Evolutionary conservation across 2,113 vertebrate genomes (phyloP), one percentile per base, ranked within the genome.

Genomic region (Clarias magur): DNA sequence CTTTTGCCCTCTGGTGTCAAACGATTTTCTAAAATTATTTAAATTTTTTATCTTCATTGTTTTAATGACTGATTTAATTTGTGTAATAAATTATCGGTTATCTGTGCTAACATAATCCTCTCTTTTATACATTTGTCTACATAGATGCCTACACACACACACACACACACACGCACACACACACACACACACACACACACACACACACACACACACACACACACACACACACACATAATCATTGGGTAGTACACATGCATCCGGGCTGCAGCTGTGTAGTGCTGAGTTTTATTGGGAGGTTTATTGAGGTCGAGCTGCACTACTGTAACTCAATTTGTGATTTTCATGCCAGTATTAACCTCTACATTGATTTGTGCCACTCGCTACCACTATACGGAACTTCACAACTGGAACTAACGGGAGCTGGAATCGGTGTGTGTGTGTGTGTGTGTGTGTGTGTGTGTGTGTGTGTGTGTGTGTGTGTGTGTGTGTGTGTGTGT

Each of bases 271-370:
- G 90, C 91, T 90, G 88, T 82, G 87, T 83, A 88, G 89, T 88
- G 6, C 70, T 86, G 13, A 19, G 84, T 87, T 92, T 88, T 82
- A 91, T 91, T 91, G 84, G 85, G 34, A 84, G 87, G 82, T 91
- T 93, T 91, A 90, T 84, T 92, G 80, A 86, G 91, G 89, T 93
- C 87, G 88, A 62, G 63, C 63, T 56, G 87, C 70, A 62, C 67
- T 80, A 83, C 80, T 89, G 86, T 88, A 91, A 83, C 63, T 86
- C 88, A 88, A 84, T 86, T 88, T 15, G 21, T 84, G 84, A 84
- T 88, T 60, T 86, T 89, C 88, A 89, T 87, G 82, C 88, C 80
- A 82, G 87, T 89, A 76, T 89, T 92, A 90, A 91, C 89, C 89
- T 90, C 72, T 57, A 59, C 86, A 90, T 92, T 86, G 88, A 90